phyloP scores from a whole-genome alignment of 2,888 invertebrate species.

The Apodemia duryi region DNA sequence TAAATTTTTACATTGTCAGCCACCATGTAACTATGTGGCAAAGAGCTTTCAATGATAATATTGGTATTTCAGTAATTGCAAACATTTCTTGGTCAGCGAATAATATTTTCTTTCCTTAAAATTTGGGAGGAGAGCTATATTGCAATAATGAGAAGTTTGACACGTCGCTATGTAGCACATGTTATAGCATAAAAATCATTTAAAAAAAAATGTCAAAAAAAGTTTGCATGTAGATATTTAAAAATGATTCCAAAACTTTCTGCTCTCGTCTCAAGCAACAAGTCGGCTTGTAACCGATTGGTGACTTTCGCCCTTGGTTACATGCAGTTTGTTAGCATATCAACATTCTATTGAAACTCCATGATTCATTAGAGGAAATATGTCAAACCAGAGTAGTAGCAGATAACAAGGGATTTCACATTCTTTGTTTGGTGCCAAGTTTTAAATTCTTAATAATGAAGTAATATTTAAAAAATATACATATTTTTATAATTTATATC shows the following conservation, averaged over 20 bases:
- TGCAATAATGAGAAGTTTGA: slow-evolving; percentile 43
- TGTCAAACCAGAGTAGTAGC: slow-evolving; percentile 63
- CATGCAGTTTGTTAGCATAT: slow-evolving; percentile 62
- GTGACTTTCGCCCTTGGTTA: slow-evolving; percentile 61
- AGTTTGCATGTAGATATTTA: slow-evolving; percentile 42
- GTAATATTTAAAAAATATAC: too few relatives aligned
- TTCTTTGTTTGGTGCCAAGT: slow-evolving; percentile 40
- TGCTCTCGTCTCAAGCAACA: slow-evolving; percentile 58
- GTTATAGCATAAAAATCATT: slow-evolving; percentile 40
- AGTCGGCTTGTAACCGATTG: slow-evolving; percentile 71
- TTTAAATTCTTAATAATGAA: slow-evolving; percentile 18
- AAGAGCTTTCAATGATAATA: slow-evolving; percentile 54
- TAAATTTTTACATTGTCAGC: slow-evolving; percentile 42
- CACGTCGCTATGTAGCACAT: slow-evolving; percentile 62
- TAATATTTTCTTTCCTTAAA: slow-evolving; percentile 40
- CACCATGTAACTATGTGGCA: slow-evolving; percentile 52
- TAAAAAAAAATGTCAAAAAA: slow-evolving; percentile 32
- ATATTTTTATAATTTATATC: too few relatives aligned
- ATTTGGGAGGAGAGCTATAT: slow-evolving; percentile 53
- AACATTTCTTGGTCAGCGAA: slow-evolving; percentile 43
- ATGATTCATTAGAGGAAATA: slow-evolving; percentile 59
- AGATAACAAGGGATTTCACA: slow-evolving; percentile 55
- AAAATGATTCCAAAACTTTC: slow-evolving; percentile 38
- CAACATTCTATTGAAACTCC: slow-evolving; percentile 53
- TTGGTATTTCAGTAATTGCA: slow-evolving; percentile 47